phyloP scores from a whole-genome alignment of 2,113 vertebrate species.

The Mionectes macconnelli region DNA sequence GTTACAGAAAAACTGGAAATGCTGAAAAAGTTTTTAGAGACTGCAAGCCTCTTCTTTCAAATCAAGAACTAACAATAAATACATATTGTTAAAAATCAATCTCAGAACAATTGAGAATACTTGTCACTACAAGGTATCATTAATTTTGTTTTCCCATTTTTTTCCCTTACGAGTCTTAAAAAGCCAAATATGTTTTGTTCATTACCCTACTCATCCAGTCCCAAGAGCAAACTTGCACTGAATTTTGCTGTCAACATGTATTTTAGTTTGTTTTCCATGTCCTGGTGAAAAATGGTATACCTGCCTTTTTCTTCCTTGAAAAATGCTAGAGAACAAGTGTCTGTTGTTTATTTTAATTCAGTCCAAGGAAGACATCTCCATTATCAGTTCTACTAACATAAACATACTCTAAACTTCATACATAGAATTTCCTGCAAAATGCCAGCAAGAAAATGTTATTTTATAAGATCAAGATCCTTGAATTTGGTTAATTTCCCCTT shows the following conservation, averaged over 20 bases:
- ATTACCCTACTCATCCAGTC: background rate
- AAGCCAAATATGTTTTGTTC: background rate
- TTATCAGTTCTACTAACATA: background rate
- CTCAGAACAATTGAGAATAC: slow-evolving; percentile 52
- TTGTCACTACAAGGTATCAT: slow-evolving; percentile 11
- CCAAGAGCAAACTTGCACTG: background rate
- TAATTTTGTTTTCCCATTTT: slow-evolving; percentile 3
- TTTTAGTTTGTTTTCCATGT: background rate
- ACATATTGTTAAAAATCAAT: slow-evolving; percentile 18
- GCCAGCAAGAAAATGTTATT: background rate
- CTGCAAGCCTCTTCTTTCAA: slow-evolving; percentile 44
- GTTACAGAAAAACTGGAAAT: slow-evolving; percentile 53
- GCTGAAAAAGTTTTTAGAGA: slow-evolving; percentile 24
- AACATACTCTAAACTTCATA: background rate
- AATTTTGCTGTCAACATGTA: background rate
- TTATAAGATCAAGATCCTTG: background rate
- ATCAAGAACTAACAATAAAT: slow-evolving; percentile 48
- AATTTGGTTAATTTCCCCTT: background rate
- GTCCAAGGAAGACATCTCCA: background rate
- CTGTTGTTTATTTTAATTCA: background rate
- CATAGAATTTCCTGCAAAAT: background rate
- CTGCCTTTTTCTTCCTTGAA: background rate
- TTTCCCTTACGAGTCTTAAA: background rate
- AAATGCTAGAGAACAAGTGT: background rate
- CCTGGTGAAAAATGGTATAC: background rate